These are phyloP conservation scores for Pomacea maculata DNA, from an alignment of 1,140 invertebrate genomes.

Conservation along the genomic window DNA sequence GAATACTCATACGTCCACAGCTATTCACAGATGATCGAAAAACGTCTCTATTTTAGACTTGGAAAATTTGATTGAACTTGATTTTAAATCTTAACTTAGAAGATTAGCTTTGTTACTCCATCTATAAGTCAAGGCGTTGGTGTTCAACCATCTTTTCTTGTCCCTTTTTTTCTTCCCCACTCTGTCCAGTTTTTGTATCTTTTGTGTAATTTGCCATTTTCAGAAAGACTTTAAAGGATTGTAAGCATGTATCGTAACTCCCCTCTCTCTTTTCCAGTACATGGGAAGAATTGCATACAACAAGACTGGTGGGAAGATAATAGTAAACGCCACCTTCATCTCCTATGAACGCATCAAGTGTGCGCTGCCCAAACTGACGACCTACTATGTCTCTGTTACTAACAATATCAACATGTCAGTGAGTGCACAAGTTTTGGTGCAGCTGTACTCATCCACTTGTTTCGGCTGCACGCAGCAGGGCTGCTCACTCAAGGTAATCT, in stretches of 20 bases:
- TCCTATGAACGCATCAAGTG: constrained; percentile 28
- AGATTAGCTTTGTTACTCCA: no score
- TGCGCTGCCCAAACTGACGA: constrained; percentile 2
- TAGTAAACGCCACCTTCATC: constrained; percentile 22
- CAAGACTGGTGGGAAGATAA: constrained; percentile 4
- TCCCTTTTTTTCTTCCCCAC: background rate
- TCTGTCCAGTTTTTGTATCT: background rate
- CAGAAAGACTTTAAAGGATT: background rate
- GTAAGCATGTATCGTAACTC: background rate
- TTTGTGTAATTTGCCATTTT: background rate
- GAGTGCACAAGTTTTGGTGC: background rate
- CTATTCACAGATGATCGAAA: no score
- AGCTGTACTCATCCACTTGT: constrained; percentile 27
- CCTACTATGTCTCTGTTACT: constrained; percentile 23
- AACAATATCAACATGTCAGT: constrained; percentile 13
- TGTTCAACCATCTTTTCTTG: background rate
- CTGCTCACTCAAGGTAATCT: constrained; percentile 25
- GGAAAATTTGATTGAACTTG: no score
- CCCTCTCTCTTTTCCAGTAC: constrained; percentile 9
- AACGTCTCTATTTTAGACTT: no score
- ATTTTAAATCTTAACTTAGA: no score
- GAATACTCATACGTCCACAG: no score
- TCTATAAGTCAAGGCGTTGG: no score
- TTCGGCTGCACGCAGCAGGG: constrained; percentile 17
- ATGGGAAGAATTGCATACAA: constrained; percentile 14